These are phyloP conservation scores for Limnodromus scolopaceus DNA, from an alignment of 2,797 vertebrate species.

Conservation along the genomic window DNA sequence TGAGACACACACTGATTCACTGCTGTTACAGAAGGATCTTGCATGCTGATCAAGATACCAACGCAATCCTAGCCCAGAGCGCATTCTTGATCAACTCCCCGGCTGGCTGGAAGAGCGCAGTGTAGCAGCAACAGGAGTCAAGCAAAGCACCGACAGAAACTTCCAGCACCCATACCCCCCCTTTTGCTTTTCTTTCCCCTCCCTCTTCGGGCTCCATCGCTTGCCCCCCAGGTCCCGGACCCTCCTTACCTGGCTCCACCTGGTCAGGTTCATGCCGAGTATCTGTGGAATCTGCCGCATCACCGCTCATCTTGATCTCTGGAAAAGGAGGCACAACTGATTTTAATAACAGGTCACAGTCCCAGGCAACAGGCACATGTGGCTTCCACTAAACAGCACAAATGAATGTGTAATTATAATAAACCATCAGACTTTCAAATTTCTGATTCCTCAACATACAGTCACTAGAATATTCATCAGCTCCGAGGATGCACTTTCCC, in stretches of 20 bases:
- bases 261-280: conserved; percentile 73
- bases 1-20: not conserved
- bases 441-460: conserved; percentile 79
- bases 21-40: not conserved
- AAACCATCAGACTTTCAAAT: conserved; percentile 88
- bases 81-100: not conserved
- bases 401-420: conserved; percentile 89
- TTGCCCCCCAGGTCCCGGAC: not conserved
- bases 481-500: conserved; percentile 60
- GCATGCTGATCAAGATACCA: not conserved
- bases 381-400: conserved; percentile 83
- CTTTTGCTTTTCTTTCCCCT: not conserved
- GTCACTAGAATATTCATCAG: conserved; percentile 90
- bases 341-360: conserved; percentile 91
- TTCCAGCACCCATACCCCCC: not conserved
- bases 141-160: not conserved
- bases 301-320: conserved; percentile 98
- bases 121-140: not conserved
- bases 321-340: conserved; percentile 87
- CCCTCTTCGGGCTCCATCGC: not conserved
- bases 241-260: conserved; percentile 89
- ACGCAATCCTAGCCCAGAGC: not conserved
- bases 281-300: conserved; percentile 88
- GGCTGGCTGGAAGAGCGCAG: not conserved
- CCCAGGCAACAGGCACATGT: conserved; percentile 80